These are phyloP conservation scores for Habropoda laboriosa DNA, from an alignment of 1,140 invertebrate genomes.

Conservation along the genomic window DNA sequence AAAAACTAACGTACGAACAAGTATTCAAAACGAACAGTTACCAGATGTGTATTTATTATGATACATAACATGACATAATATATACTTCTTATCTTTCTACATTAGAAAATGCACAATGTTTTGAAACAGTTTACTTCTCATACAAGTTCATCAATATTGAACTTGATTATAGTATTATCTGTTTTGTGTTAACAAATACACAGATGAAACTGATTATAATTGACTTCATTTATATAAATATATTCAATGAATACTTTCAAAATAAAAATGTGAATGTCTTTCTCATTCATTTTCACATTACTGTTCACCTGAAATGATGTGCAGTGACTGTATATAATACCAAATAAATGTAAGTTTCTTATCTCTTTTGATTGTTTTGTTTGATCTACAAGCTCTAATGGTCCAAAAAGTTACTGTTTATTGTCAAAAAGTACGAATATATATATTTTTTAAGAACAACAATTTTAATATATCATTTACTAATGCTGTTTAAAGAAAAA, in stretches of 20 bases:
- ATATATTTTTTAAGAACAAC: neutral
- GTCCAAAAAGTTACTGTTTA: neutral
- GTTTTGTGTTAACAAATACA: slow-evolving; percentile 4
- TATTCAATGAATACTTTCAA: neutral
- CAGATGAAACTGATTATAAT: slow-evolving; percentile 10
- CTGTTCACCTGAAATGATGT: neutral
- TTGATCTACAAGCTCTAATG: slow-evolving; percentile 27
- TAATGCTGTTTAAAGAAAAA: neutral
- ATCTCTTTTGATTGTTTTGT: neutral
- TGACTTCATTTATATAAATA: slow-evolving; percentile 27
- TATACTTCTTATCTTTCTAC: slow-evolving; percentile 10
- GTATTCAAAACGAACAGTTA: slow-evolving; percentile 1
- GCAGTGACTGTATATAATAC: neutral
- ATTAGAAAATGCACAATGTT: slow-evolving; percentile 20
- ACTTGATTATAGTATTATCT: slow-evolving; percentile 9
- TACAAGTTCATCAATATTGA: neutral
- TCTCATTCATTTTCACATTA: neutral
- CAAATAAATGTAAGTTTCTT: neutral
- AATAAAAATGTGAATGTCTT: slow-evolving; percentile 19
- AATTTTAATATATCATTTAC: neutral
- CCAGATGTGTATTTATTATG: neutral
- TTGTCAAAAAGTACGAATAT: slow-evolving; percentile 38
- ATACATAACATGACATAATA: neutral
- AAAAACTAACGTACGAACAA: neutral
- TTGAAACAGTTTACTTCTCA: neutral